Percentiles rank a stretch among this genome's conserved stretches.
phyloP scores from a whole-genome alignment of 2,797 vertebrate species.

The Hafferia zeledoni region DNA sequence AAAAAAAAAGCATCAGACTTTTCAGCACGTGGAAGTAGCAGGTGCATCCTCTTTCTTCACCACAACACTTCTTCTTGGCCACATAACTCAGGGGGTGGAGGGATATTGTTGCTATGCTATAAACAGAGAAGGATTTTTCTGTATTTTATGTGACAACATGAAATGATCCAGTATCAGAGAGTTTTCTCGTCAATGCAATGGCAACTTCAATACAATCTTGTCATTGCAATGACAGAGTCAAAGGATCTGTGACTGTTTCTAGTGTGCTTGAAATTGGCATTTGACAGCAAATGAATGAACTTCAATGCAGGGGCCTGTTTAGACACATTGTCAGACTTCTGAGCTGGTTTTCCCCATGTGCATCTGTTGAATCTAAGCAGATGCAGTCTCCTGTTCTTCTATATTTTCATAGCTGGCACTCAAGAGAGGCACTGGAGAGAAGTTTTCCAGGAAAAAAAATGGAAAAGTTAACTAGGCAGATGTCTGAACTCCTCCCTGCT shows the following conservation, averaged over 20 bases:
- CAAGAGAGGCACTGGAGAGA: background rate
- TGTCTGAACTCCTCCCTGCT: background rate
- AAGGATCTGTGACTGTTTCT: background rate
- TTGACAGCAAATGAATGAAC: background rate
- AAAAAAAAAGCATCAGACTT: background rate
- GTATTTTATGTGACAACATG: background rate
- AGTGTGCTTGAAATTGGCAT: background rate
- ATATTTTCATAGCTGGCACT: background rate
- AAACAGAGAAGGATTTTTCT: background rate
- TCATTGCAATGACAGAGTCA: background rate
- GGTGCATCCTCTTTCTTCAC: background rate
- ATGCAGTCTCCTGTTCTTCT: background rate
- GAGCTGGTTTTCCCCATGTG: background rate
- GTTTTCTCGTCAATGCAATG: background rate
- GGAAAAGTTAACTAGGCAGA: background rate
- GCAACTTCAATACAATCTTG: background rate
- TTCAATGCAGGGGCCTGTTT: background rate
- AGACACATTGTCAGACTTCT: fast-evolving
- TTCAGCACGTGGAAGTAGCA: background rate
- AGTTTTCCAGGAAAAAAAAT: background rate
- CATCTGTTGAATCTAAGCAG: background rate
- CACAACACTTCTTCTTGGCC: background rate
- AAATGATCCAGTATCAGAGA: background rate
- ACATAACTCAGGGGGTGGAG: background rate
- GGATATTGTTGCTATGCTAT: background rate